Evolutionary conservation across 2,113 vertebrate genomes (phyloP).

Genomic region (Acanthisitta chloris): DNA sequence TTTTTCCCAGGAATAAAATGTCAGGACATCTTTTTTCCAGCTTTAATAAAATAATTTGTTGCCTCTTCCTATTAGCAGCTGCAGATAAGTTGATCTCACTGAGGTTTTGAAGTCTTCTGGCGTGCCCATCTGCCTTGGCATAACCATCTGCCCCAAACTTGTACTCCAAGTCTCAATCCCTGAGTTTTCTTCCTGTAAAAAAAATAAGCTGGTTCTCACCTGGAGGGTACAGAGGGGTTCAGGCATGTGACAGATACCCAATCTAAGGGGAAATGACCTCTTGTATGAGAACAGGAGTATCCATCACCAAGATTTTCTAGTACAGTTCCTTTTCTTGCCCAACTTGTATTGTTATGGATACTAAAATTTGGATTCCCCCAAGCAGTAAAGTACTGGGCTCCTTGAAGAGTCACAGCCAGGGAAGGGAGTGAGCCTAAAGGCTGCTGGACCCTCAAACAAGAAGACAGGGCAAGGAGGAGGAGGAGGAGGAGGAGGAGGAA

Average conservation of each 20-base stretch:
- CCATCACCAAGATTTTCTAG: background rate
- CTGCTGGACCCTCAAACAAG: background rate
- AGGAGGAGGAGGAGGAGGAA: background rate
- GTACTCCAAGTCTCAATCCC: background rate
- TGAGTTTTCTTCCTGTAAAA: background rate
- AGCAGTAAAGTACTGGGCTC: background rate
- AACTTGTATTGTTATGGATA: background rate
- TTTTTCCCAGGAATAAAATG: background rate
- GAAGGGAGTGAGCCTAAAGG: background rate
- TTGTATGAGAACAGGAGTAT: background rate
- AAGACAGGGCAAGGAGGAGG: background rate
- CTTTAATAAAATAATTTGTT: background rate
- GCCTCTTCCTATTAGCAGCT: background rate
- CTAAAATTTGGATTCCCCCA: background rate
- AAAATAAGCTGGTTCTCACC: rapidly evolving
- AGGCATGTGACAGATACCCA: background rate
- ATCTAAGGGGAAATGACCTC: background rate
- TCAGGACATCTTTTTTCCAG: background rate
- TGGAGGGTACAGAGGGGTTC: background rate
- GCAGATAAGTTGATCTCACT: background rate
- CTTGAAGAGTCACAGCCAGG: background rate
- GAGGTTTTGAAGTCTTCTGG: background rate
- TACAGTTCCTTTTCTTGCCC: background rate
- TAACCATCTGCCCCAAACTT: background rate
- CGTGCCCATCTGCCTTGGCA: rapidly evolving